Evolutionary conservation across 2,888 invertebrate genomes (phyloP), one percentile per base, ranked within the genome.

Genomic region (Heliconius cydno): DNA sequence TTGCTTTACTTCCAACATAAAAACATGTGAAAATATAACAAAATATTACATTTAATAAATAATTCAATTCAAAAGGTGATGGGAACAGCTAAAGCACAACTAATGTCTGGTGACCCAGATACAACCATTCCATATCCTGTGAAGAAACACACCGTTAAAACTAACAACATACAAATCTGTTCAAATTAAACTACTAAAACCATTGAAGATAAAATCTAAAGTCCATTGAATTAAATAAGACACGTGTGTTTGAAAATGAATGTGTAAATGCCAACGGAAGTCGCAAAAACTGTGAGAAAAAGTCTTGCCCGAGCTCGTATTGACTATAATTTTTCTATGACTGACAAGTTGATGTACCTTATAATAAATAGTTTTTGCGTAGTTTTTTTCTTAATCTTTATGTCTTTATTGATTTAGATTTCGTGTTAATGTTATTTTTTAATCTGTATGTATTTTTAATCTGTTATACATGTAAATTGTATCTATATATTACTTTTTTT

Each of bases 181-280:
- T 75, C 19, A 22, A 66, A 46, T 28, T 65, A 41, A 66, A 34
- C 12, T 38, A 38, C 66, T 72, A 71, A 75, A 70, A 46, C 38
- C 79, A 38, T 41, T 46, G 4, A 70, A 30, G 19, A 68, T 70
- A 76, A 76, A 76, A 70, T 46, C 75, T 76, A 70, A 76, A 76
- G 25, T 79, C 19, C 70, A 34, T 76, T 79, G 63, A 79, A 70
- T 25, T 67, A 52, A 22, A 68, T 19, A 15, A 22, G 30, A 70
- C 72, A 74, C 57, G 41, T 67, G 67, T 60, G 57, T 77, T 60
- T 6, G n/a, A 72, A 67, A 34, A 52, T 72, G 74, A 79, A 66
- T 9, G 52, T 63, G 68, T 73, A 79, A 84, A 84, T 84, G 83
- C 77, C 81, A 84, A 66, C 75, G 81, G 82, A 84, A 83, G 80